Evolutionary conservation across 2,888 invertebrate species (phyloP).

Genomic region (Drosophila algonquin): DNA sequence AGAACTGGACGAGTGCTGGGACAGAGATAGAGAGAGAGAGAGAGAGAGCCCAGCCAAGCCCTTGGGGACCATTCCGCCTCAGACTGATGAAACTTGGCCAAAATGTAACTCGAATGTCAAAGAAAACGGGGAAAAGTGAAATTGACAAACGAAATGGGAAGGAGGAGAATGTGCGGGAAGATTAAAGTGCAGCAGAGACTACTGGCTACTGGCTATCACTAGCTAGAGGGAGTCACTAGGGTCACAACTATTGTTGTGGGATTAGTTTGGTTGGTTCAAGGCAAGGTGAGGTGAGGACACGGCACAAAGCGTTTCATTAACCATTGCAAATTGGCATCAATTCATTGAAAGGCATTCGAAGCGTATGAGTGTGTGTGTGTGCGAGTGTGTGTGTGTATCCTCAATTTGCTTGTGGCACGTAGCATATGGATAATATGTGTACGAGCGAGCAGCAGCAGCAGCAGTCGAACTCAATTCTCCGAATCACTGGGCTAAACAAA

Average conservation of each 20-base stretch:
- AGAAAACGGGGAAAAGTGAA: slow-evolving; percentile 75
- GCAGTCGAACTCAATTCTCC: slow-evolving; percentile 75
- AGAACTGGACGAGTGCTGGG: slow-evolving; percentile 7
- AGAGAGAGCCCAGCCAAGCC: background rate
- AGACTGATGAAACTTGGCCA: slow-evolving; percentile 60
- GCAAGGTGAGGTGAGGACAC: slow-evolving; percentile 40
- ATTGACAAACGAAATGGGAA: slow-evolving; percentile 47
- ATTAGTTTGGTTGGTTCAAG: slow-evolving; percentile 28
- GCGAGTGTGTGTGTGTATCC: slow-evolving; percentile 37
- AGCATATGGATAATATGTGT: slow-evolving; percentile 25
- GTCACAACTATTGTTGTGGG: slow-evolving; percentile 21
- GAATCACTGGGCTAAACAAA: slow-evolving; percentile 81
- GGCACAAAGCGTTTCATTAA: slow-evolving; percentile 79
- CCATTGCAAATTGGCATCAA: slow-evolving; percentile 80
- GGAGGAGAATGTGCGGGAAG: slow-evolving; percentile 21
- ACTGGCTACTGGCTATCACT: background rate
- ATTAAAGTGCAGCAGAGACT: slow-evolving; percentile 57
- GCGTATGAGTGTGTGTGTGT: background rate
- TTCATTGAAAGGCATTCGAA: slow-evolving; percentile 71
- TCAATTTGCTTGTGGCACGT: slow-evolving; percentile 44
- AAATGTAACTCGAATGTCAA: slow-evolving; percentile 76
- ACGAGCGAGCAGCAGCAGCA: background rate
- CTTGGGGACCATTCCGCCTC: background rate
- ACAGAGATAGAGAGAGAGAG: slow-evolving; percentile 8
- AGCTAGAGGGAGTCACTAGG: slow-evolving; percentile 21